Base-by-base conservation (phyloP, 2,888 invertebrate species). In the Andrena trimmerana region DNA sequence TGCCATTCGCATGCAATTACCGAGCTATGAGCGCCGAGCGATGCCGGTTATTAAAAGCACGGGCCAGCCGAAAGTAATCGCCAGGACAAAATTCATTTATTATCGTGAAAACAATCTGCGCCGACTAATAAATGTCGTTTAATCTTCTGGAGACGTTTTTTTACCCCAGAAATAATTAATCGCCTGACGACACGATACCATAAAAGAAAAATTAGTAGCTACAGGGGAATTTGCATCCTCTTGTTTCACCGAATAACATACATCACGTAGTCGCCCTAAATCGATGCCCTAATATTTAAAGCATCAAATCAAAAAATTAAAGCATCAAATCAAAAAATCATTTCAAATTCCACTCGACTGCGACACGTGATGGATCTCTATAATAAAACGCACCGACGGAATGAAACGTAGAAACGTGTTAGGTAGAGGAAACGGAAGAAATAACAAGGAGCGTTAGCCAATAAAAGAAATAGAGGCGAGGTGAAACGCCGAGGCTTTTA, bases 1-100 rank as follows among this genome's bases (percentile, higher is more conserved):
- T 88, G 83, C 86, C 85, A 80, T 90, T 90, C 90, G 83, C 86
- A 73, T 80, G 75, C 78, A 84, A 88, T 88, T 88, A 88, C 78
- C 62, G 78, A 20, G 65, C 78, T 65, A 65, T 71, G 76, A 62
- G 75, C 77, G 70, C 68, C 57, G 78, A 80, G 74, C 77, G 83
- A 78, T 74, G 79, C 81, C 72, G 75, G 78, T 89, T 86, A 84
- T 66, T 78, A 83, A 77, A 82, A 80, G 73, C 77, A 73, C 70
- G 69, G 54, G 36, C 69, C 54, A 52, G 69, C 50, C 75, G 50
- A 78, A 86, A 85, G 71, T 75, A 79, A 83, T 85, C 75, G 78
- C 42, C 29, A 62, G 54, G 69, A 60, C 69, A 67, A 57, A 72
- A 66, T 83, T 77, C 83, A 79, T 82, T 88, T 84, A 73, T 89